Evolutionary conservation across 2,797 vertebrate species (phyloP), one percentile per base, ranked within the genome.

Genomic region (Uromys caudimaculatus): DNA sequence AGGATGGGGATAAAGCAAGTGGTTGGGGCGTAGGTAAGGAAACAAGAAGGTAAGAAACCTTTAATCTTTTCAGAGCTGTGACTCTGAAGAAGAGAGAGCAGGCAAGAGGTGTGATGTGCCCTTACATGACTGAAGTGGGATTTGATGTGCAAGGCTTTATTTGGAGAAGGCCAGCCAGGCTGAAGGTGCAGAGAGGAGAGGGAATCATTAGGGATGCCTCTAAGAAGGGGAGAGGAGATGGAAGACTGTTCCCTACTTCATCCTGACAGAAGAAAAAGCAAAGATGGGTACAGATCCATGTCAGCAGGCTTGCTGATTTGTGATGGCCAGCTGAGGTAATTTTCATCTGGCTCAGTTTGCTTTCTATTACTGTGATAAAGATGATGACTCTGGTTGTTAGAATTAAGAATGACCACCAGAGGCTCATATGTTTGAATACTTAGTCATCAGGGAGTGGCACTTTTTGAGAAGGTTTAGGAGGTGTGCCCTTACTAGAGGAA

Each of bases 11-110:
- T 75, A 91, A 60, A 78, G 50, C 29, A 24, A 88, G 19, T 16
- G 29, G 75, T 62, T 10, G 73, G 44, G 12, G 58, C 69, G 82
- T 44, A 84, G 76, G 69, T 67, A 76, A 52, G 91, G 93, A 89
- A 87, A 71, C 27, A 58, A 91, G 60, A 41, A 52, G 38, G 16
- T 4, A 38, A 83, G 86, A 95, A 69, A 90, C 47, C 67, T 50
- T 67, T 32, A 75, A 24, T 54, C 35, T 93, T 76, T 95, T 88
- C 47, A 86, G 94, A 85, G 94, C 85, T 67, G 41, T 84, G 47
- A 32, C 47, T 69, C 76, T 87, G 82, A 94, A 86, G 82, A 71
- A 89, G 58, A 92, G 24, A 60, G 38, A 60, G 89, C 60, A 62
- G 71, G 32, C 41, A 89, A 81, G 90, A 67, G 50, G 71, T 85